Conservation (phyloP, 2,797 vertebrate species). For the Diplodus sargus region DNA sequence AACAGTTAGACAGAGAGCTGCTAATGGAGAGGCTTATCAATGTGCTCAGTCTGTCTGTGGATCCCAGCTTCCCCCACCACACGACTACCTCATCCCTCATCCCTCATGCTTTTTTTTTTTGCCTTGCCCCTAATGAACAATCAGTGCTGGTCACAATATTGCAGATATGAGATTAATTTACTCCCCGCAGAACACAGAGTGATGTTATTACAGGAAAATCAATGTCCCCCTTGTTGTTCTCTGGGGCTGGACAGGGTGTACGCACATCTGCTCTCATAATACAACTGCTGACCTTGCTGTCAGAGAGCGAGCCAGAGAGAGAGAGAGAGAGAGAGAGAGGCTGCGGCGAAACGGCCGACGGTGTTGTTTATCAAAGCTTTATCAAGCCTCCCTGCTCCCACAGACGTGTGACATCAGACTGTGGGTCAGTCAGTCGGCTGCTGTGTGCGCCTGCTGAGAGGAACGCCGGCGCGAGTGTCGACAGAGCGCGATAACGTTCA, state of each 20-base stretch:
- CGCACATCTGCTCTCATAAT: conserved; percentile 84
- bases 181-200: conserved; percentile 73
- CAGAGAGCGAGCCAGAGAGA: conserved; percentile 69
- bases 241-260: conserved; percentile 74
- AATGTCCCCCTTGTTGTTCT: conserved; percentile 83
- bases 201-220: conserved; percentile 86
- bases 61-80: conserved; percentile 30
- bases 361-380: conserved; percentile 81
- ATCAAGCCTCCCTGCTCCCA: conserved; percentile 72
- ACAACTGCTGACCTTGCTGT: conserved; percentile 86
- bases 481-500: conserved; percentile 56
- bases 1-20: conserved; percentile 68
- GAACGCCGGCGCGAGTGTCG: conserved; percentile 23
- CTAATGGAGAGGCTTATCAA: conserved; percentile 77
- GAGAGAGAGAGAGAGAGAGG: conserved; percentile 70
- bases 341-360: conserved; percentile 67
- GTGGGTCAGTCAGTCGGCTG: conserved; percentile 57
- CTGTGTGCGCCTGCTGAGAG: conserved; percentile 46
- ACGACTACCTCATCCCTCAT: conserved; percentile 21
- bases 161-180: conserved; percentile 84
- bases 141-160: conserved; percentile 79
- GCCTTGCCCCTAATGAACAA: conserved; percentile 76
- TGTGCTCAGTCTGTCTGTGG: conserved; percentile 45
- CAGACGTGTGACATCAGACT: conserved; percentile 72
- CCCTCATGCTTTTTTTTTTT: conserved; percentile 53